A percentile compares a stretch with the other conserved stretches of the same genome.
Conservation (phyloP, 1,140 invertebrate genomes). For the Yoshiicerus persimilis region DNA sequence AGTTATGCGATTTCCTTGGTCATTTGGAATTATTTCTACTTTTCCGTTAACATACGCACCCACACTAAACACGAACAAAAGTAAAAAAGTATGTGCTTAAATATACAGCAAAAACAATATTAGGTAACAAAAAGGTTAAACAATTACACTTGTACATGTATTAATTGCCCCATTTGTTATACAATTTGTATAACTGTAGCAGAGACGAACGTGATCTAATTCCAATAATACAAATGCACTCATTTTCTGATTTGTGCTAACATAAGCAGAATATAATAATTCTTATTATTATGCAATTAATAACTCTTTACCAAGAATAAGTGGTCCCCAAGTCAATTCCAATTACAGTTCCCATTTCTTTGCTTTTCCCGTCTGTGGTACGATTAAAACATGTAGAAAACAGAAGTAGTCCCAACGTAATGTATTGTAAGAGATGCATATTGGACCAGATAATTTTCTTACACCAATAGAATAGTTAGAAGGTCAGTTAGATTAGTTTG, state of each 20-base stretch:
- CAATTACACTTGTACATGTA: too few species aligned
- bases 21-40: slow-evolving; percentile 97
- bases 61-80: slow-evolving; percentile 55
- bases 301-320: background rate
- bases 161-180: background rate
- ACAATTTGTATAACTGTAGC: background rate
- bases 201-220: background rate
- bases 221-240: too few species aligned
- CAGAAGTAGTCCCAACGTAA: too few species aligned
- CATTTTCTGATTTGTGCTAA: too few species aligned
- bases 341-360: background rate
- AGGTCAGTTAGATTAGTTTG: too few species aligned
- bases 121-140: background rate
- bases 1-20: slow-evolving; percentile 97
- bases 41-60: slow-evolving; percentile 69
- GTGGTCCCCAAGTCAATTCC: background rate
- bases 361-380: too few species aligned
- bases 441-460: too few species aligned
- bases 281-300: background rate
- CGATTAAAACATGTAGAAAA: too few species aligned
- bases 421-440: too few species aligned
- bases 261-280: background rate
- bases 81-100: too few species aligned
- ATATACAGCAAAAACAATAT: background rate
- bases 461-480: too few species aligned